phyloP scores from a whole-genome alignment of 1,140 invertebrate genomes.

The Lasioglossum baleicum region DNA sequence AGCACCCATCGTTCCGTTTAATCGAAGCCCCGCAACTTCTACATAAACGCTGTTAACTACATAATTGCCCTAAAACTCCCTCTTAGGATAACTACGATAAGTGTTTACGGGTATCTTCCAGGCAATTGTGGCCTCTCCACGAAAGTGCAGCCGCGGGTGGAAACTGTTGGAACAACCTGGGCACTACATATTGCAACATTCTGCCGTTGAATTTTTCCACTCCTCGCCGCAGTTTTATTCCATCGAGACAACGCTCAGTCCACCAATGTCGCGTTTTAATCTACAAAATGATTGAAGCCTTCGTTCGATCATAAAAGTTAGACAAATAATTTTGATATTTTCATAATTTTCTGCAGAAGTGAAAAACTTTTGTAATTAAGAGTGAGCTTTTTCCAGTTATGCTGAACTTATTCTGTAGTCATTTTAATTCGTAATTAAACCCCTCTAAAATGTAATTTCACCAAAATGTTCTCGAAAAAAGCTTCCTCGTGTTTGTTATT shows the following conservation, averaged over 20 bases:
- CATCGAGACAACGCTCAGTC: not conserved
- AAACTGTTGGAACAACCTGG: conserved; percentile 13
- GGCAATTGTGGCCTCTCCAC: conserved; percentile 36
- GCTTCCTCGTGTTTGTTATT: too few species aligned
- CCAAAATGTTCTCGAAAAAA: too few species aligned
- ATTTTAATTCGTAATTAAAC: too few species aligned
- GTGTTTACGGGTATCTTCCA: conserved; percentile 39
- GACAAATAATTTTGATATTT: too few species aligned
- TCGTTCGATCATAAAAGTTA: too few species aligned
- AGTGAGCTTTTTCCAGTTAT: too few species aligned
- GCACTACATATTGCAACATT: not conserved
- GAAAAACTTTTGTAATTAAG: too few species aligned
- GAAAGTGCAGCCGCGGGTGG: not conserved
- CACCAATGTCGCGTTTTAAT: not conserved
- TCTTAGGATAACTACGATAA: conserved; percentile 33
- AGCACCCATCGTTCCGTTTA: conserved; percentile 25
- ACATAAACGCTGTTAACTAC: conserved; percentile 28
- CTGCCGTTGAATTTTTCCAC: not conserved
- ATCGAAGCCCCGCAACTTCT: conserved; percentile 31
- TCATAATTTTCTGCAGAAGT: too few species aligned
- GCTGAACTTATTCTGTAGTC: too few species aligned
- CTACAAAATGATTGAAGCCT: not conserved
- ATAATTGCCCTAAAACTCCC: conserved; percentile 36
- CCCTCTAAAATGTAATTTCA: too few species aligned
- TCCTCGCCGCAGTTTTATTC: not conserved